Conservation (phyloP, 2,888 invertebrate species). For the Yponomeuta cagnagella region DNA sequence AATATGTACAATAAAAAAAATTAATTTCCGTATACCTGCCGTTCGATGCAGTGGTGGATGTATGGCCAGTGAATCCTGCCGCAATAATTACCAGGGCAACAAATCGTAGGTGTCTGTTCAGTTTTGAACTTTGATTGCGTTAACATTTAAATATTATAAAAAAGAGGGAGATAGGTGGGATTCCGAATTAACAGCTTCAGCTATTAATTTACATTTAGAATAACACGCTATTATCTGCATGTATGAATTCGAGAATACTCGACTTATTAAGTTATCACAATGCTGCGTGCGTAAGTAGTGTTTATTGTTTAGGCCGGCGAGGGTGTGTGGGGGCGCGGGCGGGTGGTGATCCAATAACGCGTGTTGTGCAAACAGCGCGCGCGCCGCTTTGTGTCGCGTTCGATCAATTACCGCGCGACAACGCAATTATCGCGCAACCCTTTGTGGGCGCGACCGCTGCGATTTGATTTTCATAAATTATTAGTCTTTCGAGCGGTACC, state of each 20-base stretch:
- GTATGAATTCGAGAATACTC: background rate
- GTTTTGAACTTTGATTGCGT: no score
- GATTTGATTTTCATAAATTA: background rate
- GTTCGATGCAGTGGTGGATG: no score
- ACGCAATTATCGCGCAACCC: slow-evolving; percentile 1
- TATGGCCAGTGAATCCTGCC: no score
- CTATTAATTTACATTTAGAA: no score
- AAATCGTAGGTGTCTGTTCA: no score
- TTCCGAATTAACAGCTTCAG: no score
- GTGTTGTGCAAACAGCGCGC: background rate
- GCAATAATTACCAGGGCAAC: no score
- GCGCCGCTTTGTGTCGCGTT: background rate
- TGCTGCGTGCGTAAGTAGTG: background rate
- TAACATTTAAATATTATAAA: no score
- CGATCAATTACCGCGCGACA: background rate
- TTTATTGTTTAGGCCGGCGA: background rate
- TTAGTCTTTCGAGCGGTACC: background rate
- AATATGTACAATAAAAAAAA: no score
- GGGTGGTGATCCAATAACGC: background rate
- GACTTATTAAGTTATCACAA: background rate
- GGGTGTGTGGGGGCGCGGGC: background rate
- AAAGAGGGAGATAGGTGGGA: no score
- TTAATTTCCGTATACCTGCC: no score
- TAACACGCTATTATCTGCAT: no score
- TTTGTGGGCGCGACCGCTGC: slow-evolving; percentile 1